These are phyloP conservation scores for Rutpela maculata DNA, from an alignment of 2,888 invertebrate genomes.

Conservation along the genomic window DNA sequence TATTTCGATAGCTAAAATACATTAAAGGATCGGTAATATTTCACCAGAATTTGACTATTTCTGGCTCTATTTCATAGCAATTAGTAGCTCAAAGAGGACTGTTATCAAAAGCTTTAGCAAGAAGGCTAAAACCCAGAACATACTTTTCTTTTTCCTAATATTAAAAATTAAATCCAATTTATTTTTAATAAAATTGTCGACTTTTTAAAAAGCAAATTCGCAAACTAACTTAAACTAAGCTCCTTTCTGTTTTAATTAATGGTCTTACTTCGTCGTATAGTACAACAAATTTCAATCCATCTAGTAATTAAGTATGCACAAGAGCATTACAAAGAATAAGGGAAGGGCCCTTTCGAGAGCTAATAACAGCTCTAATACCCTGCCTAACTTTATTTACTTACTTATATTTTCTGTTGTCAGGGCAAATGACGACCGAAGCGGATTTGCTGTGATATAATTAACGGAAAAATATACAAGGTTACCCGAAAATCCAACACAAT, in stretches of 20 bases:
- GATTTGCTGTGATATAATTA: not conserved
- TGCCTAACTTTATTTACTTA: not conserved
- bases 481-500: too few relatives aligned
- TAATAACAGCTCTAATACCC: not conserved
- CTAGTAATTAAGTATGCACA: not conserved
- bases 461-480: not conserved
- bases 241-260: not conserved
- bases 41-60: too few relatives aligned
- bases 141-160: not conserved
- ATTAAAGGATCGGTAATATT: too few relatives aligned
- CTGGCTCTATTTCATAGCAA: too few relatives aligned
- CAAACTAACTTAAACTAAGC: not conserved
- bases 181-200: not conserved
- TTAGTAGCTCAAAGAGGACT: too few relatives aligned
- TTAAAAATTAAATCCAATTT: not conserved
- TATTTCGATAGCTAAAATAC: too few relatives aligned
- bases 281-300: not conserved
- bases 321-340: not conserved
- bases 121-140: not conserved
- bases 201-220: not conserved
- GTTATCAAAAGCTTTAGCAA: not conserved
- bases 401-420: conserved; percentile 7
- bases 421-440: not conserved
- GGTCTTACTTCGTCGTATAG: not conserved
- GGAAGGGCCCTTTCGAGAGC: not conserved